Percentiles rank a stretch among this genome's conserved stretches.
Evolutionary conservation across 2,797 vertebrate species (phyloP).

Genomic region (Pipistrellus kuhlii): DNA sequence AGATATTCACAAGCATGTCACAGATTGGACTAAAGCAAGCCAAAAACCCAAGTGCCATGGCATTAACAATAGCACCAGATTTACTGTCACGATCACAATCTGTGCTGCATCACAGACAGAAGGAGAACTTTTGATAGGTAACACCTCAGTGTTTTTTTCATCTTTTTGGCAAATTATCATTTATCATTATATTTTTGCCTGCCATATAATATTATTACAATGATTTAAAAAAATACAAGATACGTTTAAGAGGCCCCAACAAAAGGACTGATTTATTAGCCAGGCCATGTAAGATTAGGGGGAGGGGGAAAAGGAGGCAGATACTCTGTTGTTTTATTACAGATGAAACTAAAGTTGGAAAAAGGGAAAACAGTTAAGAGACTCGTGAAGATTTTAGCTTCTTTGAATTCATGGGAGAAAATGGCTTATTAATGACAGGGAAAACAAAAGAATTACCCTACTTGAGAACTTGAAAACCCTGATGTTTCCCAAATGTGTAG

Average conservation of each 20-base stretch:
- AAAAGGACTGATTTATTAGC: slow-evolving; percentile 83
- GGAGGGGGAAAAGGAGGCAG: not conserved
- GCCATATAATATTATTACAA: slow-evolving; percentile 92
- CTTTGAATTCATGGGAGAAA: slow-evolving; percentile 75
- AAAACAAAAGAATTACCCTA: slow-evolving; percentile 66
- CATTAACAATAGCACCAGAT: slow-evolving; percentile 95
- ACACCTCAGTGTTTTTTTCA: slow-evolving; percentile 91
- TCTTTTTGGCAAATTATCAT: slow-evolving; percentile 94
- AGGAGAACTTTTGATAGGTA: slow-evolving; percentile 94
- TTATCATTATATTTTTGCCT: slow-evolving; percentile 93
- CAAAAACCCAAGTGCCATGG: slow-evolving; percentile 94
- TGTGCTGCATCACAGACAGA: slow-evolving; percentile 94
- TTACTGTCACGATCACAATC: slow-evolving; percentile 95
- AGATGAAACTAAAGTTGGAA: slow-evolving; percentile 64
- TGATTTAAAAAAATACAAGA: slow-evolving; percentile 78
- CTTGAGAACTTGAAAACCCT: not conserved
- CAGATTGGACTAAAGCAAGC: slow-evolving; percentile 94
- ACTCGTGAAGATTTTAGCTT: slow-evolving; percentile 65
- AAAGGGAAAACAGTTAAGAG: slow-evolving; percentile 65
- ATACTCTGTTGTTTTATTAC: slow-evolving; percentile 77
- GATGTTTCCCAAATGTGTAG: slow-evolving; percentile 81
- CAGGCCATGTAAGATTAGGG: slow-evolving; percentile 48
- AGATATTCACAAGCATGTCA: slow-evolving; percentile 94
- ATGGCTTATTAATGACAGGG: slow-evolving; percentile 74
- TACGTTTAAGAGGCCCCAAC: slow-evolving; percentile 85